Evolutionary conservation across 2,113 vertebrate species (phyloP).

Genomic region (Perca flavescens): DNA sequence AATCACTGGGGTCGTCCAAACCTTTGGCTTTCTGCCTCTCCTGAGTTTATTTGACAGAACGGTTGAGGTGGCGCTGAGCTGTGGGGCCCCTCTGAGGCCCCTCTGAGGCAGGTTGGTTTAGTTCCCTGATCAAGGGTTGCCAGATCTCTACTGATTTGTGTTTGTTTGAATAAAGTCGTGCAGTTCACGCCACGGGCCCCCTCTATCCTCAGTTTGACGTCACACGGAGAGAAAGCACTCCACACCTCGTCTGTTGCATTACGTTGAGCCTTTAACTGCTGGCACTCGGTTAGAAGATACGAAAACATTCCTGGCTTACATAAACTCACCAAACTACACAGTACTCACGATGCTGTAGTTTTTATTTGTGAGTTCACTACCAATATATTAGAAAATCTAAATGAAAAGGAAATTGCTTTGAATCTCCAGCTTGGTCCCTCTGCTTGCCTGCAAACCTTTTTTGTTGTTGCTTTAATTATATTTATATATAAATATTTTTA

Average conservation of each 20-base stretch:
- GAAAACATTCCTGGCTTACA: background rate
- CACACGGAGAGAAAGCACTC: slow-evolving; percentile 14
- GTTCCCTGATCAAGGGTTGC: slow-evolving; percentile 33
- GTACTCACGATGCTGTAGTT: background rate
- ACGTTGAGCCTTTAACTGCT: background rate
- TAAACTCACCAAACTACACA: background rate
- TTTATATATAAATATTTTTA: background rate
- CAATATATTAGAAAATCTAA: background rate
- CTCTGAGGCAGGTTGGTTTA: slow-evolving; percentile 2
- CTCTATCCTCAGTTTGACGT: slow-evolving; percentile 32
- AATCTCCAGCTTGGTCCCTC: background rate
- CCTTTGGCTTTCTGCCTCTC: slow-evolving; percentile 18
- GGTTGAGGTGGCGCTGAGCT: slow-evolving; percentile 25
- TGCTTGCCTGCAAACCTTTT: background rate
- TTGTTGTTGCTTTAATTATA: background rate
- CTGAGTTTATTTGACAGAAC: slow-evolving; percentile 55
- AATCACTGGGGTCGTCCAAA: slow-evolving; percentile 53
- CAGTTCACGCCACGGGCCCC: background rate
- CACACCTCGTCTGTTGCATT: slow-evolving; percentile 18
- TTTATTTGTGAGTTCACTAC: background rate
- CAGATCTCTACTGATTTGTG: slow-evolving; percentile 57
- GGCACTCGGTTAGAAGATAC: slow-evolving; percentile 4
- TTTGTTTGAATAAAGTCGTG: slow-evolving; percentile 64
- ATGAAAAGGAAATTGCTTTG: background rate
- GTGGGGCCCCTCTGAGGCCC: slow-evolving; percentile 1